Evolutionary conservation across 2,113 vertebrate species (phyloP).

Genomic region (Gavia stellata): DNA sequence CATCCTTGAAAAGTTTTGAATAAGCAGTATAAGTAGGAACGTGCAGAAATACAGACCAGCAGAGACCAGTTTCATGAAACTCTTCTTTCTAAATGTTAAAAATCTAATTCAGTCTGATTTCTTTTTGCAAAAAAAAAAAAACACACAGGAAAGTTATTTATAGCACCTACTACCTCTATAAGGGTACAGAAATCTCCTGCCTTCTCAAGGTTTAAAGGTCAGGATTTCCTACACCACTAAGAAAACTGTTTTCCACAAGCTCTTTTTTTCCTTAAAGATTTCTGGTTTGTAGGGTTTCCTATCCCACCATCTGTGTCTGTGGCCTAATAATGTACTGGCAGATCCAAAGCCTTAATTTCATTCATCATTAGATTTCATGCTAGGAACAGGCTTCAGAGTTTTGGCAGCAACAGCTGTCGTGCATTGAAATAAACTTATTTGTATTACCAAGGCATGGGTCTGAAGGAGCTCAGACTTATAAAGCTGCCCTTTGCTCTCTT

Average conservation of each 20-base stretch:
- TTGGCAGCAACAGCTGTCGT: slow-evolving; percentile 12
- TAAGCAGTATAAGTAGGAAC: neutral
- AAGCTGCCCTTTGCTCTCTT: neutral
- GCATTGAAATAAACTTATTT: slow-evolving; percentile 19
- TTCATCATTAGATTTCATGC: slow-evolving; percentile 25
- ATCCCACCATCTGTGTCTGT: neutral
- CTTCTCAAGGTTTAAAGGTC: neutral
- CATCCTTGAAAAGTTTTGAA: neutral
- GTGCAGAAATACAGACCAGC: neutral
- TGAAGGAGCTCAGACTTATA: neutral
- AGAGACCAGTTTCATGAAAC: neutral
- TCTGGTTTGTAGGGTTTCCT: neutral
- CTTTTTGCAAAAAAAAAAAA: neutral
- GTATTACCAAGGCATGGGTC: neutral
- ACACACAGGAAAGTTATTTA: neutral
- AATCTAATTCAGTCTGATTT: neutral
- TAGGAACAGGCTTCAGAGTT: neutral
- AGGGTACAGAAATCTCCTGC: neutral
- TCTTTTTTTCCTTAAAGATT: neutral
- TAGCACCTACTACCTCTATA: neutral
- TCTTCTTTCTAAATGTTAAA: neutral
- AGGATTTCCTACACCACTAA: neutral
- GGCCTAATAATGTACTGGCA: neutral
- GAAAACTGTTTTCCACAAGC: neutral
- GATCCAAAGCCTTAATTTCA: slow-evolving; percentile 1